A percentile compares a stretch with the other conserved stretches of the same genome.
These are phyloP conservation scores for Toxotes chatareus DNA, from an alignment of 2,113 vertebrate species.

Conservation along the genomic window DNA sequence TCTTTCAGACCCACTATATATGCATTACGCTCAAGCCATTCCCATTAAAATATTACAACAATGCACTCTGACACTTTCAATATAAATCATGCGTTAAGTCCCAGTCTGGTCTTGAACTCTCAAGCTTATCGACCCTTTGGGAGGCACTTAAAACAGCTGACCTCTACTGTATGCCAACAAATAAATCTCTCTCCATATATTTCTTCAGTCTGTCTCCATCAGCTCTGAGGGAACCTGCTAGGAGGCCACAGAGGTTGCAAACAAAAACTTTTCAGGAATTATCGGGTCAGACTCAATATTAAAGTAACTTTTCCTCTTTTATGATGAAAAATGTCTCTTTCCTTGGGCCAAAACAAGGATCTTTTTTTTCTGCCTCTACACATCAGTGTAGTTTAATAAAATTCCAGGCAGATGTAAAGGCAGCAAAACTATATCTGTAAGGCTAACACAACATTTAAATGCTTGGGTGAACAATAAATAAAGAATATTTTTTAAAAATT, in stretches of 20 bases:
- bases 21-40: constrained; percentile 7
- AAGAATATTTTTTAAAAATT: constrained; percentile 42
- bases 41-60: constrained; percentile 35
- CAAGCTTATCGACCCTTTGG: constrained; percentile 46
- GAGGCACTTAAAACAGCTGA: constrained; percentile 72
- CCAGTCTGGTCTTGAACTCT: constrained; percentile 35
- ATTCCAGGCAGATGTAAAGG: constrained; percentile 45
- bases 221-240: constrained; percentile 18
- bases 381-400: constrained; percentile 25
- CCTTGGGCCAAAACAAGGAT: constrained; percentile 7
- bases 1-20: constrained; percentile 27
- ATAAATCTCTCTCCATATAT: constrained; percentile 17
- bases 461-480: constrained; percentile 81
- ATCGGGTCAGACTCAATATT: constrained; percentile 20
- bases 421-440: constrained; percentile 61
- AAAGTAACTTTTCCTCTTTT: constrained; percentile 23
- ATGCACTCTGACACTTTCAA: constrained; percentile 44
- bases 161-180: constrained; percentile 30
- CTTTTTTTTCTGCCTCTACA: constrained; percentile 29
- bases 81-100: background rate
- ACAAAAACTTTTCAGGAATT: constrained; percentile 19
- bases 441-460: constrained; percentile 61
- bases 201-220: constrained; percentile 30
- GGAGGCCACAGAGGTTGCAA: background rate
- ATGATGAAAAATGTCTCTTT: background rate